phyloP scores from a whole-genome alignment of 2,113 vertebrate genomes.

The Macquaria ambigua region DNA sequence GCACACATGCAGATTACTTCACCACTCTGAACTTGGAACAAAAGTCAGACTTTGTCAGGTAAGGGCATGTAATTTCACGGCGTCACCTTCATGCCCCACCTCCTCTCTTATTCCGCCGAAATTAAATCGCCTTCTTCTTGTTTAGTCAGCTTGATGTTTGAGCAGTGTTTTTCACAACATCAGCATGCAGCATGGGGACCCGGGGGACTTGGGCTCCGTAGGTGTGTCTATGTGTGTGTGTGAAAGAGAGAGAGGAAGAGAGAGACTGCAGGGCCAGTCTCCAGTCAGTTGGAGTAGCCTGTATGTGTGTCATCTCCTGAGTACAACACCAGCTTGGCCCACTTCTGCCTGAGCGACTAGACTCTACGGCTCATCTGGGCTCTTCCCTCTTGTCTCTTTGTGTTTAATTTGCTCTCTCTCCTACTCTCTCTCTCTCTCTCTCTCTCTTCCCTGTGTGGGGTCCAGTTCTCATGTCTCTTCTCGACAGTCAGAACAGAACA shows the following conservation, averaged over 20 bases:
- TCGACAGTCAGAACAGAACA: conserved; percentile 41
- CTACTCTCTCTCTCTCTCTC: not conserved
- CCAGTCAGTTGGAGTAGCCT: conserved; percentile 55
- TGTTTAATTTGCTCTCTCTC: conserved; percentile 58
- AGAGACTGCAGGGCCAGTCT: conserved; percentile 43
- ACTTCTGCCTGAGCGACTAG: conserved; percentile 80
- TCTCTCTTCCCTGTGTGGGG: conserved; percentile 30
- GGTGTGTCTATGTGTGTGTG: conserved; percentile 20
- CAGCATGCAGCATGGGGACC: conserved; percentile 55
- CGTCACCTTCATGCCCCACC: conserved; percentile 11
- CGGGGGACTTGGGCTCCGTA: conserved; percentile 38
- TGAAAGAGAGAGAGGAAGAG: not conserved
- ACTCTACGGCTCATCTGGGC: conserved; percentile 66
- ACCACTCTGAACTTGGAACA: conserved; percentile 1
- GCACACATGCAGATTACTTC: not conserved
- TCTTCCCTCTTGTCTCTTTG: conserved; percentile 67
- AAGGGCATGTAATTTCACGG: conserved; percentile 23
- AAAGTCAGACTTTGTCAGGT: conserved; percentile 42
- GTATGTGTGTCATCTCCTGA: conserved; percentile 75
- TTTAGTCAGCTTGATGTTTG: conserved; percentile 69
- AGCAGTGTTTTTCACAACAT: conserved; percentile 63
- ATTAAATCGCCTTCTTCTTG: conserved; percentile 62
- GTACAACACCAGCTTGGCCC: conserved; percentile 80
- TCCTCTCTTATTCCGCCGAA: conserved; percentile 32
- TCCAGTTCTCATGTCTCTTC: conserved; percentile 50